A percentile compares a stretch with the other conserved stretches of the same genome.
phyloP scores from a whole-genome alignment of 2,888 invertebrate genomes.

The Stenodema calcarata region DNA sequence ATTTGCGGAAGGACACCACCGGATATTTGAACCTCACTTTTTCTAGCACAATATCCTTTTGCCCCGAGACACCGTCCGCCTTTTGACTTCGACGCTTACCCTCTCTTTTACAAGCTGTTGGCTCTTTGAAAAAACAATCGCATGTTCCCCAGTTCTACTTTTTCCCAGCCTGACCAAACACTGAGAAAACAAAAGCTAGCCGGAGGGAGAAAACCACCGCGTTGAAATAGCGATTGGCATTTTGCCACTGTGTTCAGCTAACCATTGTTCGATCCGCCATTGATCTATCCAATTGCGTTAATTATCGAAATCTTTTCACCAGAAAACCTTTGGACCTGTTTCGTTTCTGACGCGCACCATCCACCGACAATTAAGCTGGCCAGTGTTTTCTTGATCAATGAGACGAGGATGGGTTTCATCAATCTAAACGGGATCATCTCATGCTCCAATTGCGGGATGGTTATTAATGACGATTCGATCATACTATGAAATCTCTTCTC shows the following conservation, averaged over 20 bases:
- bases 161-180: not conserved
- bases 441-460: too few relatives aligned
- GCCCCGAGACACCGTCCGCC: not conserved
- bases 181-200: not conserved
- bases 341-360: not conserved
- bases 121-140: not conserved
- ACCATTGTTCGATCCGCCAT: conserved; percentile 2
- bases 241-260: conserved; percentile 1
- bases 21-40: not conserved
- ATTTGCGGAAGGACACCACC: not conserved
- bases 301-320: not conserved
- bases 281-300: not conserved
- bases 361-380: not conserved
- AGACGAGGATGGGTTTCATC: too few relatives aligned
- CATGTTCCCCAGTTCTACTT: not conserved
- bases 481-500: too few relatives aligned
- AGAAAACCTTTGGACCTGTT: not conserved
- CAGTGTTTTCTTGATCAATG: not conserved
- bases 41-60: not conserved
- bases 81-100: not conserved
- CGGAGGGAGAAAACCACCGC: not conserved
- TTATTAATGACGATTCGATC: too few relatives aligned
- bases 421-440: too few relatives aligned
- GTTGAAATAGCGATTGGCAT: not conserved
- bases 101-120: conserved; percentile 15